These are phyloP conservation scores for Iselma pallidipennis DNA, from an alignment of 2,888 invertebrate genomes.

Conservation along the genomic window DNA sequence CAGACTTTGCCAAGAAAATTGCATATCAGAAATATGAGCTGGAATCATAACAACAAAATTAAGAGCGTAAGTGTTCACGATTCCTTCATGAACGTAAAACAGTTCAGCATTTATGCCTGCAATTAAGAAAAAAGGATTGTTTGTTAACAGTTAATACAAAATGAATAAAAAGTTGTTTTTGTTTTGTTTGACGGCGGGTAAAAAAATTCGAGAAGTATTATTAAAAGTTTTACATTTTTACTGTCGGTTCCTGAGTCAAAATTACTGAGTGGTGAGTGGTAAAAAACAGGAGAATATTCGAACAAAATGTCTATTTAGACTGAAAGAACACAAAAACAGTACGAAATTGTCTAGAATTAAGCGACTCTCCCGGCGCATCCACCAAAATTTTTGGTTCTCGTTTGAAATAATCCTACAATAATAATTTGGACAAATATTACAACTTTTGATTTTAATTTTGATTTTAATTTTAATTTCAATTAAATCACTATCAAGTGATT, in stretches of 20 bases:
- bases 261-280: too few species aligned
- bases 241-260: too few species aligned
- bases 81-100: slow-evolving; percentile 82
- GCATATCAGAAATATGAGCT: slow-evolving; percentile 76
- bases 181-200: too few species aligned
- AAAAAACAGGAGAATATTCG: too few species aligned
- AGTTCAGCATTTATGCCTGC: slow-evolving; percentile 75
- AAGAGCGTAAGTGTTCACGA: slow-evolving; percentile 84
- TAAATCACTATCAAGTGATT: too few species aligned
- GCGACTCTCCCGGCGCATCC: neutral
- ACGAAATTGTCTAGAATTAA: too few species aligned
- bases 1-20: slow-evolving; percentile 85
- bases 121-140: neutral
- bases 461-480: too few species aligned
- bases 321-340: too few species aligned
- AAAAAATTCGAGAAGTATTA: too few species aligned
- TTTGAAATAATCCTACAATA: neutral
- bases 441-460: neutral
- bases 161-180: too few species aligned
- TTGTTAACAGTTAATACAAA: neutral
- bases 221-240: too few species aligned
- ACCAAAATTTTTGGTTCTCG: neutral
- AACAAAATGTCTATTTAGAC: too few species aligned
- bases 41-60: slow-evolving; percentile 81
- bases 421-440: neutral